Evolutionary conservation across 1,140 invertebrate genomes (phyloP).

Genomic region (Gonioctena quinquepunctata): DNA sequence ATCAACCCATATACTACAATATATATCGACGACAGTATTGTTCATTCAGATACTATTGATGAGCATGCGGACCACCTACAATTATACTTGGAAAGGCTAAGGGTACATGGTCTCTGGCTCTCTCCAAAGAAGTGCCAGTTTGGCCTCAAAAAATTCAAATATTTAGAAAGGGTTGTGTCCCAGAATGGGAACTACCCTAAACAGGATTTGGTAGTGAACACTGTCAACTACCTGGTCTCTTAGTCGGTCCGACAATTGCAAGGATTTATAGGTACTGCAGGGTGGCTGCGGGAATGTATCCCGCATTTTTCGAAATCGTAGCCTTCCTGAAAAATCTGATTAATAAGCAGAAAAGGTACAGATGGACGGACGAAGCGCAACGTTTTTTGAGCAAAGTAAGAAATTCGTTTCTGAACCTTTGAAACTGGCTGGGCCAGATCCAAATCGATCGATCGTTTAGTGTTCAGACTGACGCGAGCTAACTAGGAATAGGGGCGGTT

Average conservation of each 20-base stretch:
- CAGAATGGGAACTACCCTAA: conserved; percentile 1
- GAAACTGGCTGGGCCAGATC: conserved; percentile 33
- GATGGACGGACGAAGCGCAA: conserved; percentile 1
- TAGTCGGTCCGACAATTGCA: conserved; percentile 23
- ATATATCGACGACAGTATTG: conserved; percentile 19
- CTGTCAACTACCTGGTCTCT: neutral
- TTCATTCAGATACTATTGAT: neutral
- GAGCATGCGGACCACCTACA: neutral
- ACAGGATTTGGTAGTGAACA: conserved; percentile 3
- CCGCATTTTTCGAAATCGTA: conserved; percentile 20
- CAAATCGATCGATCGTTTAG: conserved; percentile 40
- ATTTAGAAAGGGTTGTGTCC: neutral
- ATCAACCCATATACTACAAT: too few relatives aligned
- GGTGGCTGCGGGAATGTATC: conserved; percentile 42
- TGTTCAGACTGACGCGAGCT: conserved; percentile 47
- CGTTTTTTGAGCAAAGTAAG: conserved; percentile 44
- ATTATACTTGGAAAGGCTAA: conserved; percentile 2
- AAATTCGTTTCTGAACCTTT: conserved; percentile 28
- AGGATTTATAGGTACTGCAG: conserved; percentile 33
- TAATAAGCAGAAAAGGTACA: conserved; percentile 20
- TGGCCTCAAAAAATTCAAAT: neutral
- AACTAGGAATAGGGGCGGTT: conserved; percentile 37
- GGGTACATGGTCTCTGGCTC: neutral
- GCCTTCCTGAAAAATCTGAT: conserved; percentile 28
- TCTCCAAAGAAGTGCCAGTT: conserved; percentile 12